Evolutionary conservation across 2,797 vertebrate genomes (phyloP), one percentile per base, ranked within the genome.

Genomic region (Delichon dasypus): DNA sequence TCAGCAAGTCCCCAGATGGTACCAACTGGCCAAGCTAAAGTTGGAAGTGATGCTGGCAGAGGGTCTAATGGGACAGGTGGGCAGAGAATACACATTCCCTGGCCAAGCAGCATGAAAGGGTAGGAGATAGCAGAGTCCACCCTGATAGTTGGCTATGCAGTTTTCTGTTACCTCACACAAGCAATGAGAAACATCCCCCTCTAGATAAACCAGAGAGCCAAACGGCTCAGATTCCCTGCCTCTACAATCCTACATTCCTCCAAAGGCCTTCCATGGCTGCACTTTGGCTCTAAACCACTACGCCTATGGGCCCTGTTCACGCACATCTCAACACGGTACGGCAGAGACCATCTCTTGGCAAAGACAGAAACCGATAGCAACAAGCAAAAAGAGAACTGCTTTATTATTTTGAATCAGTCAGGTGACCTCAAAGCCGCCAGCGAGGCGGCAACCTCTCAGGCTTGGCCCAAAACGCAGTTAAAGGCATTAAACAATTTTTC

Each of bases 301-400:
- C 2, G 6, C 38, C 54, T 40, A 6, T 0, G 5, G 20, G 20
- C 40, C 40, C 32, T 44, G 5, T 4, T 2, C 25, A 9, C 2
- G 36, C 32, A 4, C 30, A 14, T 66, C 42, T 32, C 78, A 66
- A 7, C 47, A 7, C 38, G 3, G 30, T 0, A 10, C 7, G 7
- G 51, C 44, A 89, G 17, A 40, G 25, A 22, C 19, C 50, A 3
- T 8, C 61, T 30, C 72, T 48, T 7, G 34, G 57, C 60, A 42
- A 48, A 50, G 61, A 42, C 55, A 84, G 81, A 85, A 83, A 89
- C 13, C 1, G 72, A 89, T 15, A 89, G 92, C 67, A 61, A 92
- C 47, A 60, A 32, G 44, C 68, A 58, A 71, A 85, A 81, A 55
- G 48, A 79, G 53, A 92, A 89, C 61, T 11, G 50, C 45, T 80